Conservation (phyloP, 2,888 invertebrate species). For the Nymphalis c-album region DNA sequence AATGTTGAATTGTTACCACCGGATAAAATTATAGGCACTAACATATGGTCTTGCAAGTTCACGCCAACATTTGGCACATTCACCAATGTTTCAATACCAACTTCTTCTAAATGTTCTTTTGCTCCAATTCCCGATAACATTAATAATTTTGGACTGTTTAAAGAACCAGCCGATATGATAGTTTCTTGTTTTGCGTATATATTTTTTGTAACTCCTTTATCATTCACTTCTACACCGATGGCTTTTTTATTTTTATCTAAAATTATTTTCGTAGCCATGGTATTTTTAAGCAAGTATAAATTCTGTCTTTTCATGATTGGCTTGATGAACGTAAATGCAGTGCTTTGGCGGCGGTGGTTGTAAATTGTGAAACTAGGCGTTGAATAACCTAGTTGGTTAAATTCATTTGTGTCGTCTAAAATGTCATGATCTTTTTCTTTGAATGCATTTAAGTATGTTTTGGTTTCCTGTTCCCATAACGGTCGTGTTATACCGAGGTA, state of each 20-base stretch:
- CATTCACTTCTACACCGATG: conserved; percentile 49
- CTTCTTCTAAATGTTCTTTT: conserved; percentile 49
- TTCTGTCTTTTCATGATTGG: conserved; percentile 52
- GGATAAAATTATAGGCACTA: conserved; percentile 48
- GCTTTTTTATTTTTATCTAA: conserved; percentile 47
- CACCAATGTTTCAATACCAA: conserved; percentile 46
- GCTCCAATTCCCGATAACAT: conserved; percentile 65
- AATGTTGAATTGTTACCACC: conserved; percentile 40
- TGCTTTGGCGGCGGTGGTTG: conserved; percentile 49
- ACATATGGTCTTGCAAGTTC: conserved; percentile 58
- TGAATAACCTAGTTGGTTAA: conserved; percentile 53
- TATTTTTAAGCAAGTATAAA: conserved; percentile 54
- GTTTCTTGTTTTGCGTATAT: conserved; percentile 52
- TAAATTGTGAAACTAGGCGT: conserved; percentile 47
- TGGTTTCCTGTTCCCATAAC: conserved; percentile 54
- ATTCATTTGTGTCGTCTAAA: conserved; percentile 50
- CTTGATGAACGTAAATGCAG: conserved; percentile 49
- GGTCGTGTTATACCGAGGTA: conserved; percentile 51
- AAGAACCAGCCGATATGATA: conserved; percentile 57
- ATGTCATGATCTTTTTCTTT: conserved; percentile 52
- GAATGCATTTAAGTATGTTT: conserved; percentile 57
- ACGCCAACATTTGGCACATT: conserved; percentile 54
- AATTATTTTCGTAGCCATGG: conserved; percentile 51
- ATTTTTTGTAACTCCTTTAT: conserved; percentile 36
- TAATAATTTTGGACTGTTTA: conserved; percentile 57